These are phyloP conservation scores for Bombus picipes DNA, from an alignment of 1,140 invertebrate species.

Conservation along the genomic window DNA sequence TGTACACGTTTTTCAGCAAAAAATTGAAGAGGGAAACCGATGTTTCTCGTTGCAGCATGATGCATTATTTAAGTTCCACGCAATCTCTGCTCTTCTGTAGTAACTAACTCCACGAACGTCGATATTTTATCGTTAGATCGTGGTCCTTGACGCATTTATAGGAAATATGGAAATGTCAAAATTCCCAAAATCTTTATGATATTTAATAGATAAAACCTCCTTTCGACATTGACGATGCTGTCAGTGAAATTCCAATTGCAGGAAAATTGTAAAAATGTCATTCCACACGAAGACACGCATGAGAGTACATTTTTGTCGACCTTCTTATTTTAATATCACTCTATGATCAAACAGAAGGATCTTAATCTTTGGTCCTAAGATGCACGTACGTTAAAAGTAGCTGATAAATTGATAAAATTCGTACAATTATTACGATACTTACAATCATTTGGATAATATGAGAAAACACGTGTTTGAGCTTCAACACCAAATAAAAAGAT, in stretches of 20 bases:
- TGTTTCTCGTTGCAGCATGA: neutral
- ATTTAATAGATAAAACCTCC: neutral
- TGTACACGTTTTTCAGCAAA: neutral
- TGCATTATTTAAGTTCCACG: neutral
- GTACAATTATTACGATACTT: too few species aligned
- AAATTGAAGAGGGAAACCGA: neutral
- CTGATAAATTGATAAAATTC: too few species aligned
- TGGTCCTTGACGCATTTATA: neutral
- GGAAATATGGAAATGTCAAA: neutral
- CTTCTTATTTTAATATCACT: neutral
- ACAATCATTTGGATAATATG: neutral
- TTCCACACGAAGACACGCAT: neutral
- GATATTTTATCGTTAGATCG: neutral
- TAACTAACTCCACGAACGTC: neutral
- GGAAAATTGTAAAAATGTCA: neutral
- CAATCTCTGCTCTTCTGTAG: too few species aligned
- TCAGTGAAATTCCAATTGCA: neutral
- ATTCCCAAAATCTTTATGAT: neutral
- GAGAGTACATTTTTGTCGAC: neutral
- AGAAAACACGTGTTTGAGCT: neutral
- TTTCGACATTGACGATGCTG: neutral
- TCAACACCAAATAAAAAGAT: neutral
- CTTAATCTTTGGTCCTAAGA: too few species aligned
- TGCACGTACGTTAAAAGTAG: neutral
- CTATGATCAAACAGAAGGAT: neutral